Evolutionary conservation across 2,797 vertebrate genomes (phyloP), one percentile per base, ranked within the genome.

Genomic region (Crossoptilon crossoptilon): DNA sequence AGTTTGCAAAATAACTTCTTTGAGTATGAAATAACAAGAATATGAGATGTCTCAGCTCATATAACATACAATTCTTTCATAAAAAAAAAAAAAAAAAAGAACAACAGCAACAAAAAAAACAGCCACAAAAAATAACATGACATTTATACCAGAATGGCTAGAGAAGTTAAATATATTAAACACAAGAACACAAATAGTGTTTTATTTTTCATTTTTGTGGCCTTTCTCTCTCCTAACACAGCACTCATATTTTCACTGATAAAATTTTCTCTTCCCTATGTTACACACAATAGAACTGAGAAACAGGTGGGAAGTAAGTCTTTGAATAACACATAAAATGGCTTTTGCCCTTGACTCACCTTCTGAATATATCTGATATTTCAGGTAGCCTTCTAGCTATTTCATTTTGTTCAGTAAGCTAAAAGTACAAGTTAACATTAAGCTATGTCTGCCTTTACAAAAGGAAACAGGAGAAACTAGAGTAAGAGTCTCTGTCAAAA

Each of bases 401-500:
- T 67, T 17, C 4, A 55, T 44, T 63, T 75, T 70, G 81, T 78
- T 79, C 41, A 66, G 4, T 35, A 43, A 72, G 10, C 17, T 63
- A 63, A 27, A 63, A 63, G 39, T 21, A 64, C 29, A 64, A 21
- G 18, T 64, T 44, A 55, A 43, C 43, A 55, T 35, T 44, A 43
- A 27, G 37, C 22, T 66, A 29, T 41, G 56, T 66, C 27, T 81
- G 33, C n/a, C 24, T 59, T 27, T n/a, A 69, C 3, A 46, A 33
- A 87, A n/a, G 3, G 7, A 66, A 77, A 59, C 3, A 0, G 1
- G 17, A 1, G n/a, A 41, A 23, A 56, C 27, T 4, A 39, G 6
- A 23, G 68, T 39, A 72, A 15, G 11, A 55, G 76, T 77, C 4
- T 58, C 33, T 63, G 67, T 31, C 46, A 44, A 41, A 62, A 77